Conservation (phyloP, 35 echinoderm and acorn worm genomes). For the Ophiothrix spiculata region DNA sequence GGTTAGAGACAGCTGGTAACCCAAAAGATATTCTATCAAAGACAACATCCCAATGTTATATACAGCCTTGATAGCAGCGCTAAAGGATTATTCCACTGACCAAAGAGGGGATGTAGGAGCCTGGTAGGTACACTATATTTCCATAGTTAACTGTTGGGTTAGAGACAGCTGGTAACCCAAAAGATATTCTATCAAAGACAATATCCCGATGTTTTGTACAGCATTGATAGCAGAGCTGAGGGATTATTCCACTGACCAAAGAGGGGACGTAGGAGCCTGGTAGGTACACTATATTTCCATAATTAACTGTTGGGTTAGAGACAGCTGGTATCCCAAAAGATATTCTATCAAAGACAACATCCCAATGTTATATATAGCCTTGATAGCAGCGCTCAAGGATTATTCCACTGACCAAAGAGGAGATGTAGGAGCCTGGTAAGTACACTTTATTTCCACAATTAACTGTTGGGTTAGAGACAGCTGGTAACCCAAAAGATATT, state of each 20-base stretch:
- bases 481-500: slow-evolving; percentile 16
- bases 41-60: slow-evolving; percentile 55
- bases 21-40: slow-evolving; percentile 23
- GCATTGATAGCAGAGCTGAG: slow-evolving; percentile 57
- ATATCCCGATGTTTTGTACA: slow-evolving; percentile 46
- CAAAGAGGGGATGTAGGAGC: slow-evolving; percentile 95
- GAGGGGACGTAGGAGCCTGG: slow-evolving; percentile 97
- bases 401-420: slow-evolving; percentile 89
- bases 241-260: slow-evolving; percentile 89
- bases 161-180: slow-evolving; percentile 31
- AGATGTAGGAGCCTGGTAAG: slow-evolving; percentile 93
- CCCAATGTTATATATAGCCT: slow-evolving; percentile 29
- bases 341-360: slow-evolving; percentile 47
- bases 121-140: slow-evolving; percentile 69
- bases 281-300: slow-evolving; percentile 58
- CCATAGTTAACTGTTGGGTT: slow-evolving; percentile 72
- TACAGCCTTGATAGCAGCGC: slow-evolving; percentile 44
- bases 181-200: slow-evolving; percentile 36
- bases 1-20: slow-evolving; percentile 42
- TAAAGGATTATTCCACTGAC: slow-evolving; percentile 91
- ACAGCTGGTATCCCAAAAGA: slow-evolving; percentile 18
- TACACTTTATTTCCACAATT: too few relatives aligned
- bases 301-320: slow-evolving; percentile 58
- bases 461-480: slow-evolving; percentile 49
- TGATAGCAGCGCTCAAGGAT: slow-evolving; percentile 69